Evolutionary conservation across 2,797 vertebrate genomes (phyloP).

Genomic region (Echiichthys vipera): DNA sequence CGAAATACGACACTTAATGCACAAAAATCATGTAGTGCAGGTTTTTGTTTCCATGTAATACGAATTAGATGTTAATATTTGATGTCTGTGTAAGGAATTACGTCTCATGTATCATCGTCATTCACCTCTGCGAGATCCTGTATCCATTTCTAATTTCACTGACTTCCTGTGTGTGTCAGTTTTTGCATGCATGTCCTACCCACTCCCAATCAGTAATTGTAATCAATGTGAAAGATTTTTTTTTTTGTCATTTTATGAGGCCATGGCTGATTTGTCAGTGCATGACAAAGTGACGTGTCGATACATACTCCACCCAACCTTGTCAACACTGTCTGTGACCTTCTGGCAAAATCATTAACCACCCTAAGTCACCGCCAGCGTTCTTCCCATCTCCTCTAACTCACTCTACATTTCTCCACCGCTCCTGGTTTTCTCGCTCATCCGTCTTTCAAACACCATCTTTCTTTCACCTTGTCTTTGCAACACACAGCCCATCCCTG

Average conservation of each 20-base stretch:
- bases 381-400: slow-evolving; percentile 40
- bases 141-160: slow-evolving; percentile 36
- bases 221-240: slow-evolving; percentile 67
- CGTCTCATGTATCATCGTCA: neutral
- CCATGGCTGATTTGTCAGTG: slow-evolving; percentile 63
- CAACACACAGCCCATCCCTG: slow-evolving; percentile 3
- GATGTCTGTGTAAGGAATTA: neutral
- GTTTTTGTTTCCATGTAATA: slow-evolving; percentile 7
- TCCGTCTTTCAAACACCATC: slow-evolving; percentile 40
- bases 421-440: slow-evolving; percentile 22
- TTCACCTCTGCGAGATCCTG: slow-evolving; percentile 8
- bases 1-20: neutral
- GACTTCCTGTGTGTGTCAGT: slow-evolving; percentile 41
- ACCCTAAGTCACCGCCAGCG: slow-evolving; percentile 49
- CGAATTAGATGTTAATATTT: slow-evolving; percentile 9
- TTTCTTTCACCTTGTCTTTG: slow-evolving; percentile 40
- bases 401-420: slow-evolving; percentile 36
- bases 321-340: slow-evolving; percentile 76
- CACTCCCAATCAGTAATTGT: slow-evolving; percentile 36
- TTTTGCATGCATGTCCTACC: slow-evolving; percentile 37
- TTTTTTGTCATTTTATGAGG: slow-evolving; percentile 54
- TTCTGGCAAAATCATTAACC: slow-evolving; percentile 78
- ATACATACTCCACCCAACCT: slow-evolving; percentile 67
- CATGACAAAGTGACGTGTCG: slow-evolving; percentile 62
- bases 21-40: neutral